A percentile compares a stretch with the other conserved stretches of the same genome.
These are phyloP conservation scores for Microcebus lehilahytsara DNA, from an alignment of 2,113 vertebrate genomes.

Conservation along the genomic window DNA sequence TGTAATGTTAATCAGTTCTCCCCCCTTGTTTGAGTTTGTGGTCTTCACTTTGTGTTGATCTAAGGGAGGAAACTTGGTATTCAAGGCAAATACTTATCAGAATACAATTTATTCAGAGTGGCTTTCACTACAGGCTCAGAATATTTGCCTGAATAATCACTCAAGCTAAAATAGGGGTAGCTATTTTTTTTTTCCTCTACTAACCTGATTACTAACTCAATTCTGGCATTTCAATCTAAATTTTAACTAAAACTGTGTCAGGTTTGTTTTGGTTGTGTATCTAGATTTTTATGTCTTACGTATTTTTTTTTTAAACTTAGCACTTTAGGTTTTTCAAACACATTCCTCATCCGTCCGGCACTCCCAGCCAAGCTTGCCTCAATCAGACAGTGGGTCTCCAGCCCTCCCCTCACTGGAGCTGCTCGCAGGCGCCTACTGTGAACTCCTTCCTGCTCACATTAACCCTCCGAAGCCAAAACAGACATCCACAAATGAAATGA, in stretches of 20 bases:
- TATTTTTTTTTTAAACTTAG: constrained; percentile 60
- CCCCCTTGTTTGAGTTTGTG: neutral
- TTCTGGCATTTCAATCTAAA: constrained; percentile 30
- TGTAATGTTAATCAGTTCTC: neutral
- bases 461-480: neutral
- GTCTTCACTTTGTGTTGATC: constrained; percentile 49
- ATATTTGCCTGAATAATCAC: constrained; percentile 68
- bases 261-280: neutral
- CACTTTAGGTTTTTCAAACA: neutral
- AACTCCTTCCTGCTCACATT: rapidly evolving
- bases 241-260: neutral
- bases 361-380: neutral
- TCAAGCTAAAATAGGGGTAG: constrained; percentile 17
- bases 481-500: neutral
- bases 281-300: neutral
- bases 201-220: neutral
- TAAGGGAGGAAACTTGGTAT: constrained; percentile 67
- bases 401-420: neutral
- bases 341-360: neutral
- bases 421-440: neutral
- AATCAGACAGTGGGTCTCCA: neutral
- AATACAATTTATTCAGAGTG: constrained; percentile 71
- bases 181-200: neutral
- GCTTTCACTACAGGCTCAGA: constrained; percentile 62
- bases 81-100: constrained; percentile 68